Conservation (phyloP, 1,140 invertebrate species). For the Stenopsyche tienmushanensis region DNA sequence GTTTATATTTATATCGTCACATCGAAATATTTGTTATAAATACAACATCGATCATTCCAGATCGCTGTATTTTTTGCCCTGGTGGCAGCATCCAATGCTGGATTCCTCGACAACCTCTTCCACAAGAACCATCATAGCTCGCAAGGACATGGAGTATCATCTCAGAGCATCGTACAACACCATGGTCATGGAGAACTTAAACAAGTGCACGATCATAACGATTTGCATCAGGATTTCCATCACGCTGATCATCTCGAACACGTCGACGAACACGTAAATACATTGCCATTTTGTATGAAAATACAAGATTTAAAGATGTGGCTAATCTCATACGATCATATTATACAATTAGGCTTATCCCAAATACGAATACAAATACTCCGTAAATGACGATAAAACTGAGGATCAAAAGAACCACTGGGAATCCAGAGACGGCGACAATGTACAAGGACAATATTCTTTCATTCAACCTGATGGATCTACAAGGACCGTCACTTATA, state of each 20-base stretch:
- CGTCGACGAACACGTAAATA: not conserved
- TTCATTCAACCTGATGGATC: conserved; percentile 60
- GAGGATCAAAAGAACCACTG: conserved; percentile 59
- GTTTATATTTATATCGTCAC: no score
- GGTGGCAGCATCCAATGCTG: conserved; percentile 51
- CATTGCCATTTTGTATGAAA: not conserved
- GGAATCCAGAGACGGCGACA: conserved; percentile 56
- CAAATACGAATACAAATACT: conserved; percentile 55
- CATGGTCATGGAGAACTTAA: no score
- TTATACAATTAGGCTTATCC: conserved; percentile 27
- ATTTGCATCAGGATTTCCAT: not conserved
- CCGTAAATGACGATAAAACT: conserved; percentile 57
- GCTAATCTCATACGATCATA: not conserved
- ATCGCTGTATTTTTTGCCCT: conserved; percentile 49
- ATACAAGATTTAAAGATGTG: not conserved
- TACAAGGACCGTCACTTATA: conserved; percentile 59
- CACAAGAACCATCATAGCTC: conserved; percentile 45
- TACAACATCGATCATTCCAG: no score
- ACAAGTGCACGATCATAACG: not conserved
- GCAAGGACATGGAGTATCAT: conserved; percentile 14
- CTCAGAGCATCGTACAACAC: conserved; percentile 6
- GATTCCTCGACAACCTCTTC: conserved; percentile 45
- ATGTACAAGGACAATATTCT: conserved; percentile 56
- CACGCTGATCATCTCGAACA: conserved; percentile 12
- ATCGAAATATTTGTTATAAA: no score